Evolutionary conservation across 2,888 invertebrate species (phyloP).

Genomic region (Acanthosepion lycidas): DNA sequence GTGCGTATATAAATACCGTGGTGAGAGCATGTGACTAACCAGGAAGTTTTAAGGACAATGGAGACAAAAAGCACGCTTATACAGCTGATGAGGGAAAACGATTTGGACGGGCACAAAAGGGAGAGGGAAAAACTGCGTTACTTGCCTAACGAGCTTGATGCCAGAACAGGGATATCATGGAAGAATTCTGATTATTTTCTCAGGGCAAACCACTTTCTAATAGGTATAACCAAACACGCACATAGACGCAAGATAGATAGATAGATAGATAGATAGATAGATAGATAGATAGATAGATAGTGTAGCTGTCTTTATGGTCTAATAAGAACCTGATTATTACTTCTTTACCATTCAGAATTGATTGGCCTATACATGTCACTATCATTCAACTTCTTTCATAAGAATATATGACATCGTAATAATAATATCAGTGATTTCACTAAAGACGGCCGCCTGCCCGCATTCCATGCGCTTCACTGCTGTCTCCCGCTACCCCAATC

Average conservation of each 20-base stretch:
- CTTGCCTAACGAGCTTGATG: too few species aligned
- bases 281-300: background rate
- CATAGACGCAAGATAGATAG: background rate
- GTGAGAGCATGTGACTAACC: too few species aligned
- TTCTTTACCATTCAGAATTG: background rate
- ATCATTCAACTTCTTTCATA: background rate
- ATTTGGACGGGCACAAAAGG: too few species aligned
- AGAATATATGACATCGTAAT: background rate
- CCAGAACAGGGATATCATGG: too few species aligned
- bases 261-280: slow-evolving; percentile 16
- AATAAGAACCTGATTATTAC: background rate
- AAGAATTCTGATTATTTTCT: too few species aligned
- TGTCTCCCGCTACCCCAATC: background rate
- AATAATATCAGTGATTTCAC: background rate
- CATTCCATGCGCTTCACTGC: background rate
- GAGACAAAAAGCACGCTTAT: too few species aligned
- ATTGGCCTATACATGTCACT: background rate
- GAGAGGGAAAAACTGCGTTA: too few species aligned
- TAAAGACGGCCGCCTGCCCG: background rate
- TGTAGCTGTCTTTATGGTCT: background rate
- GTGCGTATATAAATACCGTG: too few species aligned
- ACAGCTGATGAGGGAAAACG: too few species aligned
- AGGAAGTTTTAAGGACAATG: too few species aligned
- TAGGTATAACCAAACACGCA: background rate
- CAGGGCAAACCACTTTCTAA: too few species aligned